A percentile compares a stretch with the other conserved stretches of the same genome.
Conservation (phyloP, 2,888 invertebrate genomes). For the Drosophila merina region DNA sequence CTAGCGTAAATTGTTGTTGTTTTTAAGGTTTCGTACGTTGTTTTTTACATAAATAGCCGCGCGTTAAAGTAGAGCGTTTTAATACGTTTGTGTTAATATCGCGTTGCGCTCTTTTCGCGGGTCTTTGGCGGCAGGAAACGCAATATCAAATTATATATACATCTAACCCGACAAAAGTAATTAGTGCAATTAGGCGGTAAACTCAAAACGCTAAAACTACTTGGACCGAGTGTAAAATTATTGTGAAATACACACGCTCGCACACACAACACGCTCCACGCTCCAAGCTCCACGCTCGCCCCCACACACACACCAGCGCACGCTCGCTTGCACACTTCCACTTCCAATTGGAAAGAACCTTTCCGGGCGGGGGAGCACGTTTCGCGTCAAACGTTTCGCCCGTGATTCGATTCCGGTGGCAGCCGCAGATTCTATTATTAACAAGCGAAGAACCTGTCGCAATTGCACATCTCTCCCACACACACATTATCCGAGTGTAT, state of each 20-base stretch:
- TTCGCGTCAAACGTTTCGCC: constrained; percentile 21
- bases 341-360: constrained; percentile 57
- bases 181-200: constrained; percentile 12
- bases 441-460: constrained; percentile 21
- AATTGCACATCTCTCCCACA: constrained; percentile 1
- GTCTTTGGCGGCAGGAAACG: constrained; percentile 17
- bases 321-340: constrained; percentile 22
- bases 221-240: constrained; percentile 18
- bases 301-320: constrained; percentile 29
- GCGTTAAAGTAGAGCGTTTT: constrained; percentile 66
- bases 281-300: constrained; percentile 15
- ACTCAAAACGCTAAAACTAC: constrained; percentile 1
- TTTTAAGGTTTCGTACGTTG: constrained; percentile 37
- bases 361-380: constrained; percentile 34
- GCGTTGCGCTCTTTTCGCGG: constrained; percentile 39
- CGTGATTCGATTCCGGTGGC: constrained; percentile 29
- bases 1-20: not conserved
- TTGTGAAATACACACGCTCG: constrained; percentile 49
- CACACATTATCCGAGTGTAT: not conserved
- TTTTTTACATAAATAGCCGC: constrained; percentile 74
- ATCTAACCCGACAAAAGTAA: constrained; percentile 20
- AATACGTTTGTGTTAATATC: constrained; percentile 65
- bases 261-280: constrained; percentile 26
- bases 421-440: constrained; percentile 26
- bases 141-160: constrained; percentile 5